Evolutionary conservation across 2,888 invertebrate genomes (phyloP).

Genomic region (Andrena camellia): DNA sequence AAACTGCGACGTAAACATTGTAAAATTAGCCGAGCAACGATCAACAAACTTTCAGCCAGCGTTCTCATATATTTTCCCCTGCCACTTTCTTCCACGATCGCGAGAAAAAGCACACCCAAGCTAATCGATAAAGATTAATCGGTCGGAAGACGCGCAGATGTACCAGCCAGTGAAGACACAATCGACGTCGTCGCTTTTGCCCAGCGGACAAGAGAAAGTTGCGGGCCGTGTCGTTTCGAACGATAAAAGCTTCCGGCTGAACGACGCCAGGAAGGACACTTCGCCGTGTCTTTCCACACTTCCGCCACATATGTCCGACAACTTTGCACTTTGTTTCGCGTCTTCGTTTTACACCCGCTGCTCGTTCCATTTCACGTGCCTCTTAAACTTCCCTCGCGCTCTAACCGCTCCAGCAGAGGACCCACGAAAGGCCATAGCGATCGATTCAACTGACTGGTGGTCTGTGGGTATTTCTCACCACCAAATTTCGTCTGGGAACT

Average conservation of each 20-base stretch:
- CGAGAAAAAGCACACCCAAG: not conserved
- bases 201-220: slow-evolving; percentile 65
- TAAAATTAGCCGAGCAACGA: not conserved
- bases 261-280: slow-evolving; percentile 53
- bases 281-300: slow-evolving; percentile 59
- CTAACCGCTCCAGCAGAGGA: slow-evolving; percentile 14
- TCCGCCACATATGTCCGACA: slow-evolving; percentile 66
- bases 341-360: slow-evolving; percentile 52
- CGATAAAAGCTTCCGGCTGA: slow-evolving; percentile 72
- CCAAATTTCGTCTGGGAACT: not conserved
- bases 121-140: slow-evolving; percentile 65
- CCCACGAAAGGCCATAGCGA: not conserved
- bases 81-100: slow-evolving; percentile 13
- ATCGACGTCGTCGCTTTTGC: slow-evolving; percentile 55
- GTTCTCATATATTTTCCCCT: not conserved
- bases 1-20: not conserved
- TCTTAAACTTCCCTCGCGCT: slow-evolving; percentile 43
- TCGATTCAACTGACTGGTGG: slow-evolving; percentile 21
- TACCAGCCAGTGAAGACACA: slow-evolving; percentile 48
- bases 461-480: not conserved
- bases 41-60: not conserved
- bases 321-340: slow-evolving; percentile 69
- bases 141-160: slow-evolving; percentile 44
- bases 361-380: slow-evolving; percentile 42
- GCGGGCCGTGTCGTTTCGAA: slow-evolving; percentile 59